Evolutionary conservation across 2,888 invertebrate species (phyloP), one percentile per base, ranked within the genome.

Genomic region (Philopedon plagiatum): DNA sequence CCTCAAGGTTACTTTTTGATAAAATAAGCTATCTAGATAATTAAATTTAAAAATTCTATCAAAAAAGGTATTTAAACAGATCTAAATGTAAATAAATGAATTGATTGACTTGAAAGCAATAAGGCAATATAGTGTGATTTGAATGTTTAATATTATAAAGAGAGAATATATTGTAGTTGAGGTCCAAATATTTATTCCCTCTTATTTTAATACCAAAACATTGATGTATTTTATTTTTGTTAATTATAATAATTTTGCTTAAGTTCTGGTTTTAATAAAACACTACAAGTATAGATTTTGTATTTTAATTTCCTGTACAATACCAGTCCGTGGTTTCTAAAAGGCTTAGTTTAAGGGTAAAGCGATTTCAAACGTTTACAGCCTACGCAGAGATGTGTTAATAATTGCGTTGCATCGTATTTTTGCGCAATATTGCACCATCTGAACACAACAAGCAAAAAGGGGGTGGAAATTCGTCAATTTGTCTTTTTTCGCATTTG

Each of bases 91-190:
- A 21, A 39, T 57, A 57, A 37, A 21, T 57, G 15, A 37, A 57
- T 18, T 51, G 26, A 51, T 23, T 37, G 15, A 57, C 21, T 51
- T 37, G 51, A 37, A 57, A 57, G 39, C 39, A 39, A 39, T 57
- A 62, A 21, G 41, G 68, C 61, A 62, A 68, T 68, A 29, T 19
- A 61, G 61, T 68, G 68, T 68, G 68, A 68, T 68, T 15, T 54
- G 56, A 51, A 54, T 41, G 61, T 51, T 60, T 68, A 26, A 68
- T 49, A 68, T 49, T 60, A 67, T 34, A 32, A 61, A 49, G 54
- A 41, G 41, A 65, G 37, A 39, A 26, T 49, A 39, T 34, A 37
- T 15, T 49, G 21, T 56, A 56, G 54, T 23, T 3, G 54, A 64
- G 51, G 64, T 54, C 51, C 63, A 63, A 49, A 19, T 49, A 26